phyloP scores from a whole-genome alignment of 2,797 vertebrate species.

The Esox masquinongy region DNA sequence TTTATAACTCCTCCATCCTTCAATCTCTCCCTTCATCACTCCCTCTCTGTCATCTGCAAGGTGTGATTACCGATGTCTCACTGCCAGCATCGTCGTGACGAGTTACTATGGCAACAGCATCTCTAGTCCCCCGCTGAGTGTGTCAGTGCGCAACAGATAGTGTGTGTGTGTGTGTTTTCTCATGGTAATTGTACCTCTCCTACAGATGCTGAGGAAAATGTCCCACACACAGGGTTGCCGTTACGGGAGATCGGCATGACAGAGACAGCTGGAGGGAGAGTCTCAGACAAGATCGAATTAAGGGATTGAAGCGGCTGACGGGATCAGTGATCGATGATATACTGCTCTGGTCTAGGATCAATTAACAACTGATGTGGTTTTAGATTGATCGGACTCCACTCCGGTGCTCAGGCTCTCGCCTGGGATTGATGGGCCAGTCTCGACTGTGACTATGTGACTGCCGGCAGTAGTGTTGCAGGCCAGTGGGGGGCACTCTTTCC shows the following conservation, averaged over 20 bases:
- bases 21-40: conserved; percentile 1
- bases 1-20: conserved; percentile 48
- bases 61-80: conserved; percentile 17
- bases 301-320: too few species aligned
- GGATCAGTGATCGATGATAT: neutral
- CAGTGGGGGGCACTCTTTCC: too few species aligned
- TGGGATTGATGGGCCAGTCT: neutral
- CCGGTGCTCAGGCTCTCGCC: neutral
- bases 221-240: too few species aligned
- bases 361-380: neutral
- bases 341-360: neutral
- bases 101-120: conserved; percentile 65
- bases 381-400: neutral
- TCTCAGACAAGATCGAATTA: neutral
- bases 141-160: neutral
- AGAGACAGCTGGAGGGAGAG: neutral
- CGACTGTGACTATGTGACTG: too few species aligned
- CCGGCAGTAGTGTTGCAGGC: too few species aligned
- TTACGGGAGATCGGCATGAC: neutral
- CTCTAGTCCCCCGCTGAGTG: conserved; percentile 32
- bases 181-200: neutral
- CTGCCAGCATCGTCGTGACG: conserved; percentile 37
- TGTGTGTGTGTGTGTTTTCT: conserved; percentile 1
- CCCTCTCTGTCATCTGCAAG: neutral
- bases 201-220: neutral